Percentiles rank a stretch among this genome's conserved stretches.
phyloP scores from a whole-genome alignment of 2,113 vertebrate species.

The Atlantisia rogersi region DNA sequence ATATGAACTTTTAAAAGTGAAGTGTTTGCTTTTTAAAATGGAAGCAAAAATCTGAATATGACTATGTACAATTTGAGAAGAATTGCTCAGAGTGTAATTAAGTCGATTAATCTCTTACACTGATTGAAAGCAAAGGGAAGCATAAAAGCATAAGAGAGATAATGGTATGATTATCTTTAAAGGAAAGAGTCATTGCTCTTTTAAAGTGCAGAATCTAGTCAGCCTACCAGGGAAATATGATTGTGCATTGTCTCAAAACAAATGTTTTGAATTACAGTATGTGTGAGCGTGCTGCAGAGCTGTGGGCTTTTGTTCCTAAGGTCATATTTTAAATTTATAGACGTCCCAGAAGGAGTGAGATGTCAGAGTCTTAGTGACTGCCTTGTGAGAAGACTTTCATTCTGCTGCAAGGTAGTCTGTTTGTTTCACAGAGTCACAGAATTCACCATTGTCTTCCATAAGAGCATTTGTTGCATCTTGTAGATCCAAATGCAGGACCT shows the following conservation, averaged over 20 bases:
- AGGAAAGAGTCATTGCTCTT: background rate
- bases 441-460: background rate
- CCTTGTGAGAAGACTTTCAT: background rate
- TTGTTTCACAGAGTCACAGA: background rate
- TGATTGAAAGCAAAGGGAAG: background rate
- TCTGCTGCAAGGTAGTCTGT: background rate
- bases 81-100: background rate
- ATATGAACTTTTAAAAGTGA: background rate
- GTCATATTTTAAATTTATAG: background rate
- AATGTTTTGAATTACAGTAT: background rate
- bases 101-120: background rate
- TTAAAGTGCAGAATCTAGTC: background rate
- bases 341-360: background rate
- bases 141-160: background rate
- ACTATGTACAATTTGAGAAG: background rate
- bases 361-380: background rate
- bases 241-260: background rate
- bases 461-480: background rate
- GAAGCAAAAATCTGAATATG: background rate
- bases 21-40: background rate
- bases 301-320: background rate
- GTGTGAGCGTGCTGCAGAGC: background rate
- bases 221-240: background rate
- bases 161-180: background rate
- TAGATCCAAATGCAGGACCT: background rate